A percentile compares a stretch with the other conserved stretches of the same genome.
Conservation (phyloP, 2,113 vertebrate species). For the Aleadryas rufinucha region DNA sequence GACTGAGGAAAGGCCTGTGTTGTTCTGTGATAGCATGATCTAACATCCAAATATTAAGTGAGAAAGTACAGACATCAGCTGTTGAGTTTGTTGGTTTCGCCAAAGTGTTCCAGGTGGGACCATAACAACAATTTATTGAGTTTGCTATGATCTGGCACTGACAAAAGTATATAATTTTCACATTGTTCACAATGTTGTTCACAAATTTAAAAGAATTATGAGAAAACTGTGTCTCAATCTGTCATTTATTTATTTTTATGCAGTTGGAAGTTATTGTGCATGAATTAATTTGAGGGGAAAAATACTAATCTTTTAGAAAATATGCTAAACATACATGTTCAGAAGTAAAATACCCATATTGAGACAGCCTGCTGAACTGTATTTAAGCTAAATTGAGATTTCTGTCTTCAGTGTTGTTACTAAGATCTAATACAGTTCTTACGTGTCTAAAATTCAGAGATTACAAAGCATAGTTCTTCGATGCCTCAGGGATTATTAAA, state of each 20-base stretch:
- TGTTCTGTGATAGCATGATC: background rate
- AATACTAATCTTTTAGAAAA: background rate
- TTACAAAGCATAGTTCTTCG: background rate
- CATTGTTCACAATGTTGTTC: background rate
- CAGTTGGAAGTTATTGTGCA: background rate
- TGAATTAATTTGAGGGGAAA: background rate
- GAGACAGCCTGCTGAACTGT: background rate
- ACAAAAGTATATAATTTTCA: background rate
- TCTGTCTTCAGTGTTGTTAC: background rate
- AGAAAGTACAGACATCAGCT: background rate
- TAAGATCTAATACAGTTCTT: background rate
- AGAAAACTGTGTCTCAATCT: background rate
- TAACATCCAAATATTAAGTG: background rate
- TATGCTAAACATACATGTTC: background rate
- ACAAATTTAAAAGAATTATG: background rate
- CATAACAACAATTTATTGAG: background rate
- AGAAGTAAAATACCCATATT: background rate
- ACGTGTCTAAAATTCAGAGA: background rate
- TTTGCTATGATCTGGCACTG: accelerated
- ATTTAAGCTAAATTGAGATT: background rate
- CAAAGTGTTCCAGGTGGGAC: background rate
- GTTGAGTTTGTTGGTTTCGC: background rate
- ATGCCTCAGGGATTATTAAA: background rate
- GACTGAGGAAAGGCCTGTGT: background rate
- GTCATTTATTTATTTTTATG: background rate